Evolutionary conservation across 2,888 invertebrate species (phyloP).

Genomic region (Frankliniella fusca): DNA sequence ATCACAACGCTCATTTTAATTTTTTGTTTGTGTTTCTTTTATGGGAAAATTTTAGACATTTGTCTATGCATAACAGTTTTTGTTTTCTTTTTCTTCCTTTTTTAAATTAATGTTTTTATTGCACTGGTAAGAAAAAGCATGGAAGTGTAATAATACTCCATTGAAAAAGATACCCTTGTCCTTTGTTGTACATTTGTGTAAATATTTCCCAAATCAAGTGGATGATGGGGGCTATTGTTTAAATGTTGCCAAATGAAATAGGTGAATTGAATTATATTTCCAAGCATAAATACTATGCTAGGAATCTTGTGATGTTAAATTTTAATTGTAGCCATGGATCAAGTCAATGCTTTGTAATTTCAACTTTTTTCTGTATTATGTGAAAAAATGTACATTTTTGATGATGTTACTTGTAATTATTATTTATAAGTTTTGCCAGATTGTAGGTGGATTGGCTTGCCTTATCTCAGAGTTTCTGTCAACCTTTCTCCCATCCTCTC

Average conservation of each 20-base stretch:
- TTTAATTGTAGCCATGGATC: constrained; percentile 20
- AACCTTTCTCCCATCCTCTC: neutral
- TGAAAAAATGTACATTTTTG: neutral
- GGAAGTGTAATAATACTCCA: too few relatives aligned
- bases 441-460: too few relatives aligned
- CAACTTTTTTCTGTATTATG: neutral
- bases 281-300: neutral
- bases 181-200: constrained; percentile 1
- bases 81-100: too few relatives aligned
- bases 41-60: too few relatives aligned
- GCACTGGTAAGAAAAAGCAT: too few relatives aligned
- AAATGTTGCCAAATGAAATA: constrained; percentile 23
- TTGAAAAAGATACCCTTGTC: neutral
- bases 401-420: neutral
- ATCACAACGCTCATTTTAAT: too few relatives aligned
- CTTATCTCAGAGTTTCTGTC: neutral
- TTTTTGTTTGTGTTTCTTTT: too few relatives aligned
- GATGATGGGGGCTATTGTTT: neutral
- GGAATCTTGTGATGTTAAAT: constrained; percentile 23
- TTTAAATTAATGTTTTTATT: too few relatives aligned
- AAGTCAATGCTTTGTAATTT: constrained; percentile 23
- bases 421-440: neutral
- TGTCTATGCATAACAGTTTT: too few relatives aligned
- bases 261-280: constrained; percentile 26
- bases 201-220: neutral